Base-by-base conservation (phyloP, 2,888 invertebrate genomes). In the Brachyptera risi region DNA sequence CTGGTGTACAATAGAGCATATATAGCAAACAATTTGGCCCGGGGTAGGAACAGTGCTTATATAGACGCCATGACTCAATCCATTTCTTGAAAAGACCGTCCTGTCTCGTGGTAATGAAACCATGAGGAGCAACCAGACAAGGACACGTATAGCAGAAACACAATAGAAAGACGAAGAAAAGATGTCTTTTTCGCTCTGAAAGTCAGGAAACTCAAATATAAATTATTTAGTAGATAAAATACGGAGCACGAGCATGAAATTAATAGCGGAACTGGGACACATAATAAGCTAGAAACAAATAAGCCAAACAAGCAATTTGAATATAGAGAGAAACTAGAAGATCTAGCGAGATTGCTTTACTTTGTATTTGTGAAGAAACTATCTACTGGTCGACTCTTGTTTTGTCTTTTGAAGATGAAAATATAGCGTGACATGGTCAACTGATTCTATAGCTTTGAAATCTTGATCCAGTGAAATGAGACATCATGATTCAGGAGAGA, bases 221-320 rank as follows among this genome's bases (percentile, higher is more conserved):
- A 54, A 54, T 54, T 54, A 54, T 54, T 54, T 54, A 54, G 35
- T 35, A 21, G 13, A 35, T 19, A 35, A 47, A 51, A 54, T 54
- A 54, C 37, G 54, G 37, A 54, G 37, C 54, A 54, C 35, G 54
- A 37, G 19, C 37, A 31, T 47, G 24, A 37, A 37, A 54, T 35
- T 54, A 54, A 54, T 54, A 54, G 54, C 37, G 23, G 54, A 54
- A 54, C 54, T 3, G 54, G 54, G 54, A 54, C 35, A 35, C 13
- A 54, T 21, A 47, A 24, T 44, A 21, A n/a, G 9, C 19, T 15
- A 19, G n/a, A 44, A 44, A 44, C 44, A 44, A 44, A 7, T 44
- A 44, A 44, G 19, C 19, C 44, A 44, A 44, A 44, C 44, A 44
- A 21, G 44, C 44, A 44, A 44, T 44, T 19, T 44, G 21, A 37